A percentile compares a stretch with the other conserved stretches of the same genome.
Evolutionary conservation across 35 echinoderm and acorn worm genomes (phyloP).

Genomic region (Hemicentrotus pulcherrimus): DNA sequence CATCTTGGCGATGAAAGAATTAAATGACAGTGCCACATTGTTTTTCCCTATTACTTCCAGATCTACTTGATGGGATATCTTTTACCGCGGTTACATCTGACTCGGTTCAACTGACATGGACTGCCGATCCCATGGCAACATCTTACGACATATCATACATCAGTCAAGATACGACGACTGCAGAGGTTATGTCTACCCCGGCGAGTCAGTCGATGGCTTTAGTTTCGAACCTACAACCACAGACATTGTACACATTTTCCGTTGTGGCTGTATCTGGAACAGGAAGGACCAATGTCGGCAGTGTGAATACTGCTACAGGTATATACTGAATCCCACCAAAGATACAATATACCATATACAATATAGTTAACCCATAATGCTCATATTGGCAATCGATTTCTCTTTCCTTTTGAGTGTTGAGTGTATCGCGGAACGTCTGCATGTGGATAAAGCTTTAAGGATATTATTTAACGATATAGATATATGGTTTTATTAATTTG

Average conservation of each 20-base stretch:
- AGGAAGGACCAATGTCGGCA: not conserved
- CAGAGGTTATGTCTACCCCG: not conserved
- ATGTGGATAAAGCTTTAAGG: too few relatives aligned
- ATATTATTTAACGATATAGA: too few relatives aligned
- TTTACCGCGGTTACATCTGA: not conserved
- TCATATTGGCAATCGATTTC: too few relatives aligned
- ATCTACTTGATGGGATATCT: not conserved
- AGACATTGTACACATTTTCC: not conserved
- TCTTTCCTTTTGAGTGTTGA: too few relatives aligned
- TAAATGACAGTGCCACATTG: not conserved
- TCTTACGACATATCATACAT: not conserved
- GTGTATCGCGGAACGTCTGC: too few relatives aligned
- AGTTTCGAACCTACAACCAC: not conserved
- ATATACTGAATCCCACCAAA: not conserved
- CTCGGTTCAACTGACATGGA: not conserved
- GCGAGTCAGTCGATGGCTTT: not conserved
- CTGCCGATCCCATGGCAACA: not conserved
- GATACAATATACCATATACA: too few relatives aligned
- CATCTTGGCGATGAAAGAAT: too few relatives aligned
- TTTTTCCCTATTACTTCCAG: not conserved
- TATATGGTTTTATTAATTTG: too few relatives aligned
- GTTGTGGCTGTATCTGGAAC: not conserved
- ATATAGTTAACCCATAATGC: too few relatives aligned
- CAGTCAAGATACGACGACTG: not conserved
- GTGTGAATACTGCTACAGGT: not conserved